These are phyloP conservation scores for Pseudanteris insignis DNA, from an alignment of 2,888 invertebrate species.

Conservation along the genomic window DNA sequence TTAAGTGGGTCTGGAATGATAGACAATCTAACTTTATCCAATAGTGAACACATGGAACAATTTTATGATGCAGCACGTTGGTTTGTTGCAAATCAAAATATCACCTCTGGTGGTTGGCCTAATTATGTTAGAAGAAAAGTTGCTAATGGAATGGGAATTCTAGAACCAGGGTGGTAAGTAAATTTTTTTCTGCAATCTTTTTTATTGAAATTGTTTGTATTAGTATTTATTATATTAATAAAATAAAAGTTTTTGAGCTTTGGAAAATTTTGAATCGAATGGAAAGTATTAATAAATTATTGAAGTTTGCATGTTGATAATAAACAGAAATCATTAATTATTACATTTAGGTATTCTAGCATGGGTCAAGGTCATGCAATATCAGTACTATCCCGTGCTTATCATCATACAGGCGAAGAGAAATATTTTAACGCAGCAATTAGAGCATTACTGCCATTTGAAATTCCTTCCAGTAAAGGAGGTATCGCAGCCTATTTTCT, in stretches of 20 bases:
- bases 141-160: slow-evolving; percentile 77
- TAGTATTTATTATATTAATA: slow-evolving; percentile 2
- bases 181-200: slow-evolving; percentile 1
- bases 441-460: slow-evolving; percentile 82
- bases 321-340: too few relatives aligned
- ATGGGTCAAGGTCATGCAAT: slow-evolving; percentile 99
- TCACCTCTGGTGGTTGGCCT: slow-evolving; percentile 89
- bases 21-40: slow-evolving; percentile 81
- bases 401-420: slow-evolving; percentile 80
- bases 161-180: slow-evolving; percentile 83
- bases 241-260: too few relatives aligned
- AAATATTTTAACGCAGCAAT: slow-evolving; percentile 84
- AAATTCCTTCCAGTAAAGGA: slow-evolving; percentile 76
- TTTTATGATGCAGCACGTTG: slow-evolving; percentile 94
- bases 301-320: too few relatives aligned
- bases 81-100: slow-evolving; percentile 88
- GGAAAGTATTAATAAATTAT: too few relatives aligned
- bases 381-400: slow-evolving; percentile 92
- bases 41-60: slow-evolving; percentile 87
- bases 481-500: slow-evolving; percentile 88
- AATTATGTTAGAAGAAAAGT: slow-evolving; percentile 85
- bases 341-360: slow-evolving; percentile 84
- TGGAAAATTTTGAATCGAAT: too few relatives aligned
- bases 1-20: slow-evolving; percentile 78
- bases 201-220: slow-evolving; percentile 1